Base-by-base conservation (phyloP, 2,113 vertebrate species). In the Melanotaenia duboulayi region DNA sequence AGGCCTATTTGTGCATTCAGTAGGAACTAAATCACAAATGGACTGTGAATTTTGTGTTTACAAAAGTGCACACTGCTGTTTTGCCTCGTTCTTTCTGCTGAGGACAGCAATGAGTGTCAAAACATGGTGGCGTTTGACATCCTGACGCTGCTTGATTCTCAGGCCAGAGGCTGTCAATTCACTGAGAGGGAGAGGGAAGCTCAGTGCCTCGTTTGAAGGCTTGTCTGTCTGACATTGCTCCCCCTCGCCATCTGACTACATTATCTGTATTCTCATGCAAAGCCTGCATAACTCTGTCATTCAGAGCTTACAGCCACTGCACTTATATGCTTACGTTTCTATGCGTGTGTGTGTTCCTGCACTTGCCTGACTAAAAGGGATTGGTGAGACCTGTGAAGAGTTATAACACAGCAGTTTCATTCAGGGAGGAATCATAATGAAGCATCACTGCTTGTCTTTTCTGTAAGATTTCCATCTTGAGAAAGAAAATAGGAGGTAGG, bases 101-200 rank as follows among this genome's bases (percentile, higher is more conserved):
- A 92, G 86, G 86, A 91, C 83, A 85, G 90, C 91, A 87, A 59
- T 52, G 66, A 71, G 74, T 90, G 92, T 92, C 92, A 91, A 86
- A 90, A 80, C 87, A 86, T 16, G 51, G 70, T 51, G 54, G 66
- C 73, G 75, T 71, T 79, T 88, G 90, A 92, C 85, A 90, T 87
- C 75, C 84, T 88, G 86, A 89, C 74, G 67, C 66, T 52, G 84
- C 84, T 84, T 89, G 86, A 80, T 78, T 92, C 83, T 86, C 69
- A 63, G 85, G 88, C 86, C 85, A 83, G 76, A 61, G 82, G 78
- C 91, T 92, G 89, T 93, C 91, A 89, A 80, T 75, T 79, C 67
- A 66, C 48, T 17, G 65, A 67, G 73, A 82, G 46, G 48, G 63
- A 79, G 71, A 58, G 77, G 64, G 84, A 61, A 78, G 71, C 84